Base-by-base conservation (phyloP, 2,888 invertebrate species). In the Synanthedon tipuliformis region DNA sequence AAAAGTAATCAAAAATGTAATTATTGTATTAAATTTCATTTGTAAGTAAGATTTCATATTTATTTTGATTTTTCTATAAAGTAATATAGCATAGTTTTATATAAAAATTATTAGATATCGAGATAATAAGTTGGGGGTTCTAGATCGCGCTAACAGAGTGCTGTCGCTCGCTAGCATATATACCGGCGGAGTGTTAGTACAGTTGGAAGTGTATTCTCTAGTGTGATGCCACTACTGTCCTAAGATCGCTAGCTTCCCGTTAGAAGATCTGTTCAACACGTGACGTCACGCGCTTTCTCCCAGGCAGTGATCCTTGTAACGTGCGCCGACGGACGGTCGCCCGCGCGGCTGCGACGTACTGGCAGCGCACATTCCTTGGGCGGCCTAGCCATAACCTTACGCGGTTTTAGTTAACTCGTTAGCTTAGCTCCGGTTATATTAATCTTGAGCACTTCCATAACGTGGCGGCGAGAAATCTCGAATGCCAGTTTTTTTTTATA, bases 211-310 rank as follows among this genome's bases (percentile, higher is more conserved):
- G 89, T 88, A 81, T 89, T 88, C 89, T 89, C 88, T 90, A 89
- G 89, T 89, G 89, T 90, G 90, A 90, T 90, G 90, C 89, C 89
- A 89, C 90, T 80, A 81, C 89, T 89, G 89, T 87, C 78, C 78
- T 82, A 83, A 86, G 90, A 90, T 90, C 90, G 83, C 89, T 90
- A 87, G 87, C 78, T 64, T 23, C 55, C 69, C 79, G 90, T 89
- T 88, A 86, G 89, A 83, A 85, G 90, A 89, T 90, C 90, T 89
- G 34, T 78, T 84, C 89, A 90, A 90, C 87, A 79, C 89, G 90
- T 86, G 84, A 89, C 89, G 89, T 90, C 90, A 90, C 90, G 89
- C 89, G 88, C 78, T 84, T 83, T 85, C 87, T 88, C 81, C 79
- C 80, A 73, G 86, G 87, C 78, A 66, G 71, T 73, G 81, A 78